Base-by-base conservation (phyloP, 2,888 invertebrate species). In the Ceratothoa steindachneri region DNA sequence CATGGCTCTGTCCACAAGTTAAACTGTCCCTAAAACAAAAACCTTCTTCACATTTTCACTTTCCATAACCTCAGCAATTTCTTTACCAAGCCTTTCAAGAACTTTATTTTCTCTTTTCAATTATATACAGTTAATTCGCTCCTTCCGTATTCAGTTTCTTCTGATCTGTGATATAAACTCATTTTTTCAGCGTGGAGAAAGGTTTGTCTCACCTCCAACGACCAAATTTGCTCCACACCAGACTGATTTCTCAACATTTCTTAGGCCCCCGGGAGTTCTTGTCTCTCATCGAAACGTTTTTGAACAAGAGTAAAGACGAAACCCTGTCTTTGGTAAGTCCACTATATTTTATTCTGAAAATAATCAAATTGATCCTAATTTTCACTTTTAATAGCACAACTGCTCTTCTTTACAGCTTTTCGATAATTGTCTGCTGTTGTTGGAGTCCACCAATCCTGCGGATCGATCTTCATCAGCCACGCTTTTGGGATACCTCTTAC, bases 381-480 rank as follows among this genome's bases (percentile, higher is more conserved):
- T 19, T 60, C n/a, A 60, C 5, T 66, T 15, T 4, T 5, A 52
- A 31, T 64, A n/a, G n/a, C n/a, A n/a, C n/a, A 31, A 22, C 65
- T 51, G 53, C 27, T 29, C 22, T 19, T 28, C 5, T 12, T 69
- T 30, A 2, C 72, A 79, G 79, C 74, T 79, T 66, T 69, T 79
- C 5, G 79, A 79, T n/a, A 53, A 71, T 30, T 79, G 79, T 71
- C 41, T 76, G 41, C 64, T 79, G 30, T 69, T 73, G 28, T 71
- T 79, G 51, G 79, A 79, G 65, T 79, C 79, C 1, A 60, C 60
- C 24, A 71, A 68, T 27, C 72, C 74, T 64, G 69, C 69, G 19
- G 76, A 79, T 41, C 30, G 79, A 29, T 76, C 73, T 60, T 69
- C 79, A 19, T 76, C 79, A 1, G 65, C 71, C 27, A 52, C 71